phyloP scores from a whole-genome alignment of 2,113 vertebrate genomes.

The Aleadryas rufinucha region DNA sequence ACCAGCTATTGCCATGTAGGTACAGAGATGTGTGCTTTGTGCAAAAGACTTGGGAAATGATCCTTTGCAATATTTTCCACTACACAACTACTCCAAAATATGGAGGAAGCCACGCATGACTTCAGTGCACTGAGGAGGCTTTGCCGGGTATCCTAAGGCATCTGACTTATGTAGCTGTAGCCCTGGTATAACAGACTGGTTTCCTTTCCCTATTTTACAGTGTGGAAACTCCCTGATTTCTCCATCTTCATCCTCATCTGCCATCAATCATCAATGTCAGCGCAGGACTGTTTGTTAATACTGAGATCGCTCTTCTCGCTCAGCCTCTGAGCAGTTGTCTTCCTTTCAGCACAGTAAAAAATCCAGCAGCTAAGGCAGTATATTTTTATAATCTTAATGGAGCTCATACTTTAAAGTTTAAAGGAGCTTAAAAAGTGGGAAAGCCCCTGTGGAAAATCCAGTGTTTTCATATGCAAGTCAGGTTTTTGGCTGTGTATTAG shows the following conservation, averaged over 20 bases:
- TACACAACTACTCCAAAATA: not conserved
- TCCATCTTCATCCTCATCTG: not conserved
- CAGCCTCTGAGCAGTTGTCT: not conserved
- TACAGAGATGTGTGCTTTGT: not conserved
- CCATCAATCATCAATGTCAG: not conserved
- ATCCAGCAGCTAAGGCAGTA: not conserved
- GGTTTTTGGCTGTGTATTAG: conserved; percentile 19
- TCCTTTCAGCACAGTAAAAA: not conserved
- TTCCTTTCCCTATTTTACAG: conserved; percentile 25
- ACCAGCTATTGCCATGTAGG: not conserved
- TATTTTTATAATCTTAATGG: conserved; percentile 21
- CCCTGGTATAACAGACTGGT: not conserved
- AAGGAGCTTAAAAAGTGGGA: conserved; percentile 47
- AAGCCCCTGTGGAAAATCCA: conserved; percentile 56
- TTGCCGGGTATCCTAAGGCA: not conserved
- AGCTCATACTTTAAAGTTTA: conserved; percentile 22
- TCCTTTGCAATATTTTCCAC: not conserved
- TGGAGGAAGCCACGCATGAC: not conserved
- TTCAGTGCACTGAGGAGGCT: not conserved
- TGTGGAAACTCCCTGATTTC: conserved; percentile 12
- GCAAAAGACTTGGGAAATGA: not conserved
- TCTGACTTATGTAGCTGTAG: not conserved
- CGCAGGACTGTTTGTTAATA: not conserved
- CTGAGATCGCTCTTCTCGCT: not conserved
- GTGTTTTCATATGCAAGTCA: conserved; percentile 50